Evolutionary conservation across 1,140 invertebrate genomes (phyloP), one percentile per base, ranked within the genome.

Genomic region (Magallana gigas): DNA sequence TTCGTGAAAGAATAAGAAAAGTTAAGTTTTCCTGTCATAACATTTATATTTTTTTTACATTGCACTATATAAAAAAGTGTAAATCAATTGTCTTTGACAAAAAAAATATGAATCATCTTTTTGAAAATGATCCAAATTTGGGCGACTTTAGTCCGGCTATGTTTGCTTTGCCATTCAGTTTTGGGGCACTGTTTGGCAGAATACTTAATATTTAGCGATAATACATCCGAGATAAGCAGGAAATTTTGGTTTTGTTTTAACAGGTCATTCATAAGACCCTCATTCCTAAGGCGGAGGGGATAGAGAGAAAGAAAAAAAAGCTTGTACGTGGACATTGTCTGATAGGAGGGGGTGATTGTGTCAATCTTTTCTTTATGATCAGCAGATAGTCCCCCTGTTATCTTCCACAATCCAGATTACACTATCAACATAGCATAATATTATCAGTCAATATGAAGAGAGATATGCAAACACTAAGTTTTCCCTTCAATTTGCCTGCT

Each of bases 321-420:
- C 23, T 11, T 76, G 68, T 29, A 16, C 14, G 68, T 76, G 68
- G 68, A 76, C 68, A 76, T 18, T 36, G 9, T 76, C 0, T 29
- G 68, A 76, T 76, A 83, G 64, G 36, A 82, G 18, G 16, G 68
- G 23, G 81, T 23, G 58, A 82, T 87, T 87, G 85, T 57, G 85
- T 87, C 88, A 89, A 87, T 90, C 89, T 91, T 91, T 88, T 90
- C 89, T 91, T 88, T 89, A 89, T 86, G 87, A 89, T 91, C 85
- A 76, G 76, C 80, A 36, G 85, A 82, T 84, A 76, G 86, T 89
- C 85, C 60, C 23, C 18, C 11, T 59, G 84, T 89, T 90, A 88
- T 89, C 88, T 86, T 36, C 23, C 57, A 71, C 36, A 85, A 60
- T 60, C 58, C 18, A 56, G 62, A 85, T 85, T 85, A 64, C 36